phyloP scores from a whole-genome alignment of 1,140 invertebrate species.

The Drosophila leontia region DNA sequence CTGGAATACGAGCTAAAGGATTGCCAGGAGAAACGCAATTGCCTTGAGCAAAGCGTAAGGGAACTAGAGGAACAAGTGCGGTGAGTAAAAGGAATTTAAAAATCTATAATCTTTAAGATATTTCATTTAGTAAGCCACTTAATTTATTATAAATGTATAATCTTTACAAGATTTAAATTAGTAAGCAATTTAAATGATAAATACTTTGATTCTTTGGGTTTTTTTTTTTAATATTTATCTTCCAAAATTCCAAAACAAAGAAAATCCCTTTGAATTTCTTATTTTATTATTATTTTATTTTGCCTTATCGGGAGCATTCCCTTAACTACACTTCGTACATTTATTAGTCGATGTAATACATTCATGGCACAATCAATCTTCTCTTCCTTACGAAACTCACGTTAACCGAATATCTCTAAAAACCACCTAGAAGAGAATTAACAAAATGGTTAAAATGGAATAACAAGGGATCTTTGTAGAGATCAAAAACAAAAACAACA shows the following conservation, averaged over 20 bases:
- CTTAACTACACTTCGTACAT: conserved; percentile 59
- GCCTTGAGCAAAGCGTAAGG: conserved; percentile 62
- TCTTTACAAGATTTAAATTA: no score
- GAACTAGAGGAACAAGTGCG: conserved; percentile 68
- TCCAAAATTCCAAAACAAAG: background rate
- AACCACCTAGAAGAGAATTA: conserved; percentile 79
- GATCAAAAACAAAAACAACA: conserved; percentile 15
- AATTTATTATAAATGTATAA: no score
- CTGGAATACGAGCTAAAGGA: conserved; percentile 74
- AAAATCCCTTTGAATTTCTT: background rate
- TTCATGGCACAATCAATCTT: conserved; percentile 82
- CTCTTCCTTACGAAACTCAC: conserved; percentile 26
- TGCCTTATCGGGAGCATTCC: conserved; percentile 54
- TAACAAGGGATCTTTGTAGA: conserved; percentile 20
- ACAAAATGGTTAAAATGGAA: conserved; percentile 65
- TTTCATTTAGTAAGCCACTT: background rate
- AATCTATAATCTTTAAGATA: background rate
- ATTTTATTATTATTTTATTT: conserved; percentile 44
- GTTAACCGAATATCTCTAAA: conserved; percentile 84
- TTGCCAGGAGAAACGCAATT: conserved; percentile 55
- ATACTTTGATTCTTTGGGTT: background rate
- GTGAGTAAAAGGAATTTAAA: conserved; percentile 47
- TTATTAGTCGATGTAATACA: conserved; percentile 69
- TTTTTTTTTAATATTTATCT: background rate
- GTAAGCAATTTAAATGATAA: background rate